Base-by-base conservation (phyloP, 2,113 vertebrate species). In the Microcebus griseorufus region DNA sequence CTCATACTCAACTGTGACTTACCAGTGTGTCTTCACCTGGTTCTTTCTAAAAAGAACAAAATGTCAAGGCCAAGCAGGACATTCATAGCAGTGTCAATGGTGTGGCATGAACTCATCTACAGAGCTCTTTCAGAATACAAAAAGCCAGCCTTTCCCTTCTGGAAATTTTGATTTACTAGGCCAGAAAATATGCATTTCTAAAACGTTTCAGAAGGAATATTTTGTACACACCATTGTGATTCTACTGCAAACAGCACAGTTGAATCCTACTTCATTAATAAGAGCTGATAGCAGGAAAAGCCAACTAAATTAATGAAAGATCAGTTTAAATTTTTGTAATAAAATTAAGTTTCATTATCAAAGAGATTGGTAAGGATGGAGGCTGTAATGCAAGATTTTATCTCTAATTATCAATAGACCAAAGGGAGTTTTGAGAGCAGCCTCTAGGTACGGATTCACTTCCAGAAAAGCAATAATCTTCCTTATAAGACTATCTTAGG, bases 1-100 rank as follows among this genome's bases (percentile, higher is more conserved):
- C 42, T 96, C 92, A 65, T 70, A 86, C 62, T 91, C 90, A 83
- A 93, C 92, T 75, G 80, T 91, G 80, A 93, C 34, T 89, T 67
- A 23, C 42, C 92, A 95, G 62, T 87, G 53, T 95, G 79, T 58
- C 89, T 95, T 90, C 25, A 84, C 62, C 65, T 80, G 32, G 27
- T 34, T 69, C 69, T 65, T 97, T 82, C 45, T 39, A 75, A 88
- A 82, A 72, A 65, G 32, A 94, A 48, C 87, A 67, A 95, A 94
- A 91, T 58, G 62, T 90, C 76, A 85, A 96, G 85, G 86, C 69
- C 67, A 96, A 90, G 62, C 3, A 73, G 79, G 53, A 37, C 67
- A 32, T 79, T 93, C 62, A 88, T 42, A 95, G 5, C 4, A 29
- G 23, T 18, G 20, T 27, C 32, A 62, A 4, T 3, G 1, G 0